Conservation (phyloP, 2,888 invertebrate species). For the Epicampocera succincta region DNA sequence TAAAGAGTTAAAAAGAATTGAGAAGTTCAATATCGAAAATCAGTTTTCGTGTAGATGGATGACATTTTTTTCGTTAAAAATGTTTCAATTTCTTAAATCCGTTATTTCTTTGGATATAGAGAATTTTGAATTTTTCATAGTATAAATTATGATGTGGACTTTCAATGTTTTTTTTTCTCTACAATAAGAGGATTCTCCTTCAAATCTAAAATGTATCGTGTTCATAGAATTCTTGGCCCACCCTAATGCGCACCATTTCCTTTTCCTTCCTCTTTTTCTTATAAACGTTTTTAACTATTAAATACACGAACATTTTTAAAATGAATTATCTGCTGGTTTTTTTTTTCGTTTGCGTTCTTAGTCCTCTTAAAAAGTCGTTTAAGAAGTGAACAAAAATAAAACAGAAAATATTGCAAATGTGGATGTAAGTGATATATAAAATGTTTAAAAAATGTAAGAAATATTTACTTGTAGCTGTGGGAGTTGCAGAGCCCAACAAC, state of each 20-base stretch:
- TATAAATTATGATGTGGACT: too few species aligned
- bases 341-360: constrained; percentile 16
- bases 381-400: background rate
- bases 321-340: constrained; percentile 26
- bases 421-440: constrained; percentile 43
- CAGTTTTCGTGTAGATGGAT: too few species aligned
- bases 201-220: too few species aligned
- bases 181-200: too few species aligned
- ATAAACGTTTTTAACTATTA: constrained; percentile 20
- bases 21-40: too few species aligned
- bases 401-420: constrained; percentile 24
- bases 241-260: background rate
- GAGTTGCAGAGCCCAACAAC: background rate
- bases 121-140: too few species aligned
- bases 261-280: background rate
- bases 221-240: too few species aligned
- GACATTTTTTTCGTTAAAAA: too few species aligned
- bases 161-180: too few species aligned
- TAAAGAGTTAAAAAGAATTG: too few species aligned
- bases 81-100: too few species aligned
- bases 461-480: background rate
- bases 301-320: constrained; percentile 47
- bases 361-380: constrained; percentile 38
- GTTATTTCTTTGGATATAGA: too few species aligned
- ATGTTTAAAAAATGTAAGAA: constrained; percentile 39